Conservation (phyloP, 1,140 invertebrate species). For the Neelides sp. region DNA sequence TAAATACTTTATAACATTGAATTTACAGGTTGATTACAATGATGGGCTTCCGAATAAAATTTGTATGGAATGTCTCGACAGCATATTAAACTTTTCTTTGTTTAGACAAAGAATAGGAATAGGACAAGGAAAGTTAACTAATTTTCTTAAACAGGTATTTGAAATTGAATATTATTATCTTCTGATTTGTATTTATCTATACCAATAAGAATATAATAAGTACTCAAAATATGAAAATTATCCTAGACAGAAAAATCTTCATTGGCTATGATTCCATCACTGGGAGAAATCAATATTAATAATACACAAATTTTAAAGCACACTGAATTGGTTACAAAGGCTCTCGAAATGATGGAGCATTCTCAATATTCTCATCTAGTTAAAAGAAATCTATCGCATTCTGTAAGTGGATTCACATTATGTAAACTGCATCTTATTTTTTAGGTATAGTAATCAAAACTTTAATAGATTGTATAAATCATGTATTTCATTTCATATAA, state of each 20-base stretch:
- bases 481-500: slow-evolving; percentile 1
- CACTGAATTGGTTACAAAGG: slow-evolving; percentile 12
- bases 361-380: slow-evolving; percentile 20
- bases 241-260: no score
- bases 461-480: background rate
- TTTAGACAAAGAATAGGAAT: slow-evolving; percentile 19
- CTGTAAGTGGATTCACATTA: no score
- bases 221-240: no score
- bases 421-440: no score
- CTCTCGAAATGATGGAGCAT: slow-evolving; percentile 11
- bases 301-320: slow-evolving; percentile 18
- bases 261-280: slow-evolving; percentile 16
- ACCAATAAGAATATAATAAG: slow-evolving; percentile 14
- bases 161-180: background rate
- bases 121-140: slow-evolving; percentile 15
- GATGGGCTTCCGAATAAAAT: slow-evolving; percentile 14
- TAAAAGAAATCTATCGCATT: slow-evolving; percentile 9
- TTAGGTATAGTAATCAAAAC: no score
- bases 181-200: background rate
- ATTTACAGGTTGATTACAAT: slow-evolving; percentile 13
- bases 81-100: slow-evolving; percentile 16
- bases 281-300: slow-evolving; percentile 21
- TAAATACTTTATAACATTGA: no score
- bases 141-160: slow-evolving; percentile 17
- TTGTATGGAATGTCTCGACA: slow-evolving; percentile 21